Percentiles rank a stretch among this genome's conserved stretches.
Conservation (phyloP, 1,140 invertebrate genomes). For the Branchinecta lindahli region DNA sequence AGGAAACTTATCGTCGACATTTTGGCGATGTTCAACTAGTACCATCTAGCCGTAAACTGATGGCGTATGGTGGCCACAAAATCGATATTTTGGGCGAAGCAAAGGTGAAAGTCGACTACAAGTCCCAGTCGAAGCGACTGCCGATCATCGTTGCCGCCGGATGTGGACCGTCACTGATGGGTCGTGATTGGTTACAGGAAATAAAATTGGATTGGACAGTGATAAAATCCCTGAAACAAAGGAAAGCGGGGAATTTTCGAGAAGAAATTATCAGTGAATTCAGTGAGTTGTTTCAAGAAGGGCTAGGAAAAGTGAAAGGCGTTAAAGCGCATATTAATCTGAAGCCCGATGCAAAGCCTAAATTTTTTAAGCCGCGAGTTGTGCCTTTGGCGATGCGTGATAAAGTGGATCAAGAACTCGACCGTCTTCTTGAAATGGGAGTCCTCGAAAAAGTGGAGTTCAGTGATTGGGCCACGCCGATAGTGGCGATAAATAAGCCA, state of each 20-base stretch:
- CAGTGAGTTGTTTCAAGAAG: constrained; percentile 2
- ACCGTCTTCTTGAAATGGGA: constrained; percentile 12
- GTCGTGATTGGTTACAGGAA: constrained; percentile 10
- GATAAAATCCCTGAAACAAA: not conserved
- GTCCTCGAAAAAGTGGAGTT: constrained; percentile 23
- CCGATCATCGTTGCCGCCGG: constrained; percentile 12
- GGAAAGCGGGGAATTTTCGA: not conserved
- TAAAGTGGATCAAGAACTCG: not conserved
- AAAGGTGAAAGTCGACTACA: constrained; percentile 10
- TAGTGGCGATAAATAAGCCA: constrained; percentile 30
- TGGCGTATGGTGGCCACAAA: constrained; percentile 7
- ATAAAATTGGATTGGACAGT: constrained; percentile 10
- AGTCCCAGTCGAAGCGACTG: not conserved
- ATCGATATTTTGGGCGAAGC: constrained; percentile 12
- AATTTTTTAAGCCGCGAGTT: constrained; percentile 15
- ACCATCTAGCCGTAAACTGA: not conserved
- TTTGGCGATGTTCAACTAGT: not conserved
- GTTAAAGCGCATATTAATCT: not conserved
- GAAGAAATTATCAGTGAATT: not conserved
- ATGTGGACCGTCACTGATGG: constrained; percentile 9
- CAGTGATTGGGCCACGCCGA: constrained; percentile 29
- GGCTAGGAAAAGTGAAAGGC: constrained; percentile 7
- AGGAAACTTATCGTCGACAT: not conserved
- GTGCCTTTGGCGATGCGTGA: constrained; percentile 16
- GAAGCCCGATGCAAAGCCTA: constrained; percentile 11